Evolutionary conservation across 2,113 vertebrate genomes (phyloP), one percentile per base, ranked within the genome.

Genomic region (Hemicordylus capensis): DNA sequence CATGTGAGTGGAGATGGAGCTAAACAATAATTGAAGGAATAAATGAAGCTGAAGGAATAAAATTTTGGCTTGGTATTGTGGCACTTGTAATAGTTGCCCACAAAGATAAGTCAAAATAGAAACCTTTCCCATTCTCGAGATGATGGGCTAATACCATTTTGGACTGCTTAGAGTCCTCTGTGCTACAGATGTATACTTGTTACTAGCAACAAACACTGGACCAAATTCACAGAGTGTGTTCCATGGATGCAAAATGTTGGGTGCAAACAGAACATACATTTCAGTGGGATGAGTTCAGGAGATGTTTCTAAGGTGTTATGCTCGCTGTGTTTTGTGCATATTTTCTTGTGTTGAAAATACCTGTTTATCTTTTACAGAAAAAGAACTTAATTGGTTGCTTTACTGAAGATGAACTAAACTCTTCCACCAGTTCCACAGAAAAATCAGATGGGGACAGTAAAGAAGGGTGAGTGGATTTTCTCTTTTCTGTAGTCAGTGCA

Each of bases 361-460:
- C 37, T 73, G 26, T 63, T 48, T 90, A 83, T 77, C 58, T 64
- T 79, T 86, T 75, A 69, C 85, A 97, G 96, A 91, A 90, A 90
- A 95, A 85, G 82, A 94, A 28, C 78, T 80, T 73, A 80, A 77
- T 54, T 26, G 91, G 81, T 84, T 95, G 87, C 86, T 93, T 91
- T 17, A 98, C 97, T 67, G 98, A 98, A 79, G 97, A 98, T 42
- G 98, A 99, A 63, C 95, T 96, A 84, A 98, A 95, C 92, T 98
- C 98, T 78, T 99, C 99, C 79, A 97, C 98, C 88, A 98, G 98
- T 93, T 99, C 98, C 81, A 98, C 97, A 22, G 98, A 99, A 59
- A 98, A 96, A 61, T 98, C 97, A 67, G 98, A 98, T 88, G 97
- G 97, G 37, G 98, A 98, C 89, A 95, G 93, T 88, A 98, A 93